Evolutionary conservation across 2,888 invertebrate genomes (phyloP).

Genomic region (Dorcus hopei): DNA sequence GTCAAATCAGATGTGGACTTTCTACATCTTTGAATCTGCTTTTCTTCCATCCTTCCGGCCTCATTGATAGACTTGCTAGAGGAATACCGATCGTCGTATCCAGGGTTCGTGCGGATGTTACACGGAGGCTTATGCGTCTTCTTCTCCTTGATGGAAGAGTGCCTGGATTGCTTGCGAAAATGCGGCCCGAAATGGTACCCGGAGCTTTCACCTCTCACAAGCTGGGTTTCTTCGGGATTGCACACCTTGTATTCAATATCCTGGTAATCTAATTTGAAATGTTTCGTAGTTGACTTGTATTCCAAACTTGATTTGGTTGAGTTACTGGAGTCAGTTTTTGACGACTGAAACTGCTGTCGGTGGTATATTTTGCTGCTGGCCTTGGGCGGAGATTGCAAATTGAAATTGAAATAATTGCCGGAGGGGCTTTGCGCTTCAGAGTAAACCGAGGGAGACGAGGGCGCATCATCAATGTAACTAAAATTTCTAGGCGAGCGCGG

Average conservation of each 20-base stretch:
- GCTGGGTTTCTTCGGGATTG: slow-evolving; percentile 43
- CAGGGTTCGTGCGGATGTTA: slow-evolving; percentile 61
- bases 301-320: slow-evolving; percentile 44
- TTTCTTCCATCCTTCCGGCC: slow-evolving; percentile 49
- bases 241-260: slow-evolving; percentile 47
- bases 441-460: slow-evolving; percentile 19
- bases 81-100: slow-evolving; percentile 55
- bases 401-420: slow-evolving; percentile 40
- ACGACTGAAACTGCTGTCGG: slow-evolving; percentile 41
- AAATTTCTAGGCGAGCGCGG: slow-evolving; percentile 37
- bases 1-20: slow-evolving; percentile 78
- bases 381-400: slow-evolving; percentile 42
- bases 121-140: slow-evolving; percentile 38
- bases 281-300: slow-evolving; percentile 43
- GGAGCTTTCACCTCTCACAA: slow-evolving; percentile 25
- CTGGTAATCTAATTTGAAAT: slow-evolving; percentile 43
- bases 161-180: slow-evolving; percentile 24
- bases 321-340: slow-evolving; percentile 41
- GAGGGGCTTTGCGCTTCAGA: slow-evolving; percentile 24
- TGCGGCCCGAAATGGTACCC: slow-evolving; percentile 15
- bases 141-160: slow-evolving; percentile 45
- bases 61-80: slow-evolving; percentile 45
- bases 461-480: slow-evolving; percentile 30
- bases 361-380: slow-evolving; percentile 31
- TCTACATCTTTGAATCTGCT: slow-evolving; percentile 53